phyloP scores from a whole-genome alignment of 2,888 invertebrate genomes.

The Spisula subtruncata region DNA sequence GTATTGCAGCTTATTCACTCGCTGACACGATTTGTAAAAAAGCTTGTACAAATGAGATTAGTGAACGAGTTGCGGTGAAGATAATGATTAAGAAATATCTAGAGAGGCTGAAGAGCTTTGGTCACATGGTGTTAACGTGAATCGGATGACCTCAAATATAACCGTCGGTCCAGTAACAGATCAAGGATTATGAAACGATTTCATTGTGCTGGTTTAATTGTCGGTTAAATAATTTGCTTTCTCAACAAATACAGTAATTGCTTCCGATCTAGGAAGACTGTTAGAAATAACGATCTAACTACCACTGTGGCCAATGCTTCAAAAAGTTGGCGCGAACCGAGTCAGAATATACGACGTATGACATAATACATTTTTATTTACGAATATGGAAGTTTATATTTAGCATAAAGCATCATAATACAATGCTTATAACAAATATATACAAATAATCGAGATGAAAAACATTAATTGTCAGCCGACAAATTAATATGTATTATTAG shows the following conservation, averaged over 20 bases:
- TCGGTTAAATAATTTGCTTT: slow-evolving; percentile 10
- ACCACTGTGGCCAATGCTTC: too few species aligned
- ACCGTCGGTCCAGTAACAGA: not conserved
- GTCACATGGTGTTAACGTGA: not conserved
- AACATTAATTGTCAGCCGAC: too few species aligned
- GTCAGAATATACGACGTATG: too few species aligned
- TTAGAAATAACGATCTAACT: not conserved
- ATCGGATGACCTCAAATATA: not conserved
- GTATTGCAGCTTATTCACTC: slow-evolving; percentile 23
- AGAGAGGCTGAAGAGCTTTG: slow-evolving; percentile 22
- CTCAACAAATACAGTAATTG: not conserved
- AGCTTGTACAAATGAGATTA: slow-evolving; percentile 37
- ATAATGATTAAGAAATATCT: slow-evolving; percentile 1
- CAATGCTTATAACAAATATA: too few species aligned
- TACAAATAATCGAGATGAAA: too few species aligned
- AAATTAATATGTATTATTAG: too few species aligned
- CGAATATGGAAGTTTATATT: too few species aligned
- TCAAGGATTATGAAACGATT: not conserved
- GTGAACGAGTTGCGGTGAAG: slow-evolving; percentile 8
- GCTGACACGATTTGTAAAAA: slow-evolving; percentile 42
- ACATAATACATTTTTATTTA: too few species aligned
- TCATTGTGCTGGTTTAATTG: slow-evolving; percentile 14
- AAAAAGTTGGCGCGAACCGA: too few species aligned
- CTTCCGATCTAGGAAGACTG: not conserved
- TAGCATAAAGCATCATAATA: too few species aligned